phyloP scores from a whole-genome alignment of 2,797 vertebrate species.

The Takifugu rubripes region DNA sequence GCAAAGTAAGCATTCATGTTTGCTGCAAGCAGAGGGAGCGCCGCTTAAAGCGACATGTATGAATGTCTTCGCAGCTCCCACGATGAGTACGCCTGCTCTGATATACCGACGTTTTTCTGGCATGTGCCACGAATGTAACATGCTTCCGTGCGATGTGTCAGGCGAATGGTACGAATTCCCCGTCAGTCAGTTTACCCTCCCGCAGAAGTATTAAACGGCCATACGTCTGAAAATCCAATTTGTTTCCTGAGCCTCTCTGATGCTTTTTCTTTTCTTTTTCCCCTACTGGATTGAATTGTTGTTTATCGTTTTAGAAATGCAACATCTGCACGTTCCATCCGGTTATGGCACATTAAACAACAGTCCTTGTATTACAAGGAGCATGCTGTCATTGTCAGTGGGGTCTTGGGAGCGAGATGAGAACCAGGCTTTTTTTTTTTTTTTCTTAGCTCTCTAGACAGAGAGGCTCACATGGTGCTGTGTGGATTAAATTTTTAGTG shows the following conservation, averaged over 20 bases:
- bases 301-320: conserved; percentile 67
- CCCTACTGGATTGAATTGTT: conserved; percentile 49
- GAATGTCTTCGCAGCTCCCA: conserved; percentile 51
- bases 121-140: conserved; percentile 33
- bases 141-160: conserved; percentile 38
- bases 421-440: conserved; percentile 48
- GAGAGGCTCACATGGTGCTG: conserved; percentile 44
- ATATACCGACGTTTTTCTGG: conserved; percentile 51
- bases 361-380: conserved; percentile 56
- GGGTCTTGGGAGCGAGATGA: conserved; percentile 49
- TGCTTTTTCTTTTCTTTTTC: conserved; percentile 13
- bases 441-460: conserved; percentile 48
- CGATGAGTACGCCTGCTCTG: conserved; percentile 27
- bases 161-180: conserved; percentile 10
- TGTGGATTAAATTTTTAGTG: conserved; percentile 63
- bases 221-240: conserved; percentile 17
- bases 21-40: conserved; percentile 32
- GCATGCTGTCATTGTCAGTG: conserved; percentile 65
- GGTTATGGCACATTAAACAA: conserved; percentile 61
- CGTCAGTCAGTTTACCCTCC: conserved; percentile 2
- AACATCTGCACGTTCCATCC: conserved; percentile 65
- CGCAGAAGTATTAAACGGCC: conserved; percentile 22
- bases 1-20: conserved; percentile 56
- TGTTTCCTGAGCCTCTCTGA: conserved; percentile 24
- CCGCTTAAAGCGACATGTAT: conserved; percentile 29